Evolutionary conservation across 2,888 invertebrate species (phyloP).

Genomic region (Boloria euphrosyne): DNA sequence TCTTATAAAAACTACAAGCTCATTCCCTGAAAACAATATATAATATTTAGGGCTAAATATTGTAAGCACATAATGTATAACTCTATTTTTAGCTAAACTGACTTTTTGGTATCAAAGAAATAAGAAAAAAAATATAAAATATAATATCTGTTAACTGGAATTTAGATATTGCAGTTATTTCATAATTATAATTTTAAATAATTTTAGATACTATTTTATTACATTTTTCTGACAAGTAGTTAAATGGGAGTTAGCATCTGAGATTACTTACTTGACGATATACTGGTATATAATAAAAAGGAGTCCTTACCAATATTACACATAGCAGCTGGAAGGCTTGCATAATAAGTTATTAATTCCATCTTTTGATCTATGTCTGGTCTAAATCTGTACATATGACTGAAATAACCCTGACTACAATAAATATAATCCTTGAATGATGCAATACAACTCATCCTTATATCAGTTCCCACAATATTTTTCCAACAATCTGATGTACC

Average conservation of each 20-base stretch:
- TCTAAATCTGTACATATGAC: constrained; percentile 59
- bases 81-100: no score
- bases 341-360: constrained; percentile 51
- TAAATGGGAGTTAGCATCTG: no score
- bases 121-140: no score
- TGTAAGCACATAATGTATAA: no score
- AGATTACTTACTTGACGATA: background rate
- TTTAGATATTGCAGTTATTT: no score
- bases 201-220: no score
- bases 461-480: constrained; percentile 49
- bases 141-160: no score
- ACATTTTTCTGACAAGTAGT: no score
- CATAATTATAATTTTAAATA: no score
- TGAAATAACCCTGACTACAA: constrained; percentile 64
- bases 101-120: no score
- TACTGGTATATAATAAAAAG: background rate
- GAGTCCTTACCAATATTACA: constrained; percentile 62
- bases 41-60: background rate
- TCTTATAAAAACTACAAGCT: constrained; percentile 59
- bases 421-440: constrained; percentile 65
- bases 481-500: constrained; percentile 55
- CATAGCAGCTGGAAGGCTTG: constrained; percentile 57
- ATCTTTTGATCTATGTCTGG: constrained; percentile 55
- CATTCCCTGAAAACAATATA: constrained; percentile 54
- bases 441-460: constrained; percentile 55